phyloP scores from a whole-genome alignment of 2,113 vertebrate species.

The Albula glossodonta region DNA sequence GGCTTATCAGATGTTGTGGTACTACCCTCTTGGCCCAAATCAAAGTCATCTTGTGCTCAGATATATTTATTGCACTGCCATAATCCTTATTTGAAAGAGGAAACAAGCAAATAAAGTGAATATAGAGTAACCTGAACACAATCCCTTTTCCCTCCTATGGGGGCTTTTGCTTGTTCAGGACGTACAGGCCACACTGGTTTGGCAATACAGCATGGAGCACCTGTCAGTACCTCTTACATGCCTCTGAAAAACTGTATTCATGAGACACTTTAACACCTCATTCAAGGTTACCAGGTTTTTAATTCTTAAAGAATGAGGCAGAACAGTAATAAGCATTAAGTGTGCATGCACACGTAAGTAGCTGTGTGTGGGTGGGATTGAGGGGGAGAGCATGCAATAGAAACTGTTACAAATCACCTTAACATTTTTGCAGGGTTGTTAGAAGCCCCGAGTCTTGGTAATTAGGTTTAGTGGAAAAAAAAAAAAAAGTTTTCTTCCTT shows the following conservation, averaged over 20 bases:
- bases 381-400: background rate
- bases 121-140: background rate
- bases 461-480: constrained; percentile 1
- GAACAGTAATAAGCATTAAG: background rate
- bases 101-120: background rate
- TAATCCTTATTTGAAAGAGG: background rate
- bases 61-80: background rate
- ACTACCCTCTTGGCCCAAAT: background rate
- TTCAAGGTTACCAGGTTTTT: background rate
- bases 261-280: background rate
- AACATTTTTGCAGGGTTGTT: background rate
- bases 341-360: background rate
- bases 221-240: background rate
- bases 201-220: background rate
- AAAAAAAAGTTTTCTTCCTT: background rate
- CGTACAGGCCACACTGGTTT: background rate
- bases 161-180: too few relatives aligned
- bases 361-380: background rate
- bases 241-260: background rate
- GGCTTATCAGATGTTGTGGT: background rate
- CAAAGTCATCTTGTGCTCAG: background rate
- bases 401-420: background rate
- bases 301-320: background rate
- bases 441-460: background rate
- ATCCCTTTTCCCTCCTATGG: background rate